Evolutionary conservation across 35 echinoderm and acorn worm species (phyloP), one percentile per base, ranked within the genome.

Genomic region (Heliocidaris erythrogramma): DNA sequence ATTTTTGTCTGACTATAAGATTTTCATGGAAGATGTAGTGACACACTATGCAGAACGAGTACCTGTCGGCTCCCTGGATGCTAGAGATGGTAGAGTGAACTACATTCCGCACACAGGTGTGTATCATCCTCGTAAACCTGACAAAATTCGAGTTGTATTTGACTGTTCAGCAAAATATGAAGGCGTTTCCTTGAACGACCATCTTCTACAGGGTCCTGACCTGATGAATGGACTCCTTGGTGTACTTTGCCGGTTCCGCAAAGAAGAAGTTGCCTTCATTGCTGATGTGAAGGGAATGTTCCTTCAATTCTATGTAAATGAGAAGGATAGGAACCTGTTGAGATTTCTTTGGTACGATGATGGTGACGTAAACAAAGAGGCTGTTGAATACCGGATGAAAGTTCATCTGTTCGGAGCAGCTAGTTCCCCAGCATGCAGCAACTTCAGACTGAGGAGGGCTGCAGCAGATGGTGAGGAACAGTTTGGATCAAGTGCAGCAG

Each of bases 11-110:
- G 59, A 96, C 10, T 96, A 96, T 48, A 32, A 32, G 27, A 5
- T n/a, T 13, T 91, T 96, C 56, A 96, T 96, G 93, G 59, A 96
- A 7, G 95, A 91, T 11, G 93, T 96, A 18, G 24, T 96, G 9
- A 47, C 24, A 5, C 18, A 91, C 4, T 94, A 88, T 88, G 96
- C 96, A 30, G 96, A 96, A 88, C 12, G 31, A 60, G 96, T 96
- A 9, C 94, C 94, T 2, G 49, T 18, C 49, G 60, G 21, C 2
- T 14, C 13, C 9, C 18, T 65, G 60, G 27, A 32, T 30, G 86
- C 9, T 27, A 48, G 60, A 53, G 61, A 93, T 35, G 78, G 53
- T 14, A 65, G 60, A 16, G 60, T 65, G 4, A 65, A 65, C 60
- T 65, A 65, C 18, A 65, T 65, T 16, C 60, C 60, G 0, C 60